Percentiles rank a stretch among this genome's conserved stretches.
Conservation (phyloP, 2,113 vertebrate genomes). For the Chlamydotis undulata region DNA sequence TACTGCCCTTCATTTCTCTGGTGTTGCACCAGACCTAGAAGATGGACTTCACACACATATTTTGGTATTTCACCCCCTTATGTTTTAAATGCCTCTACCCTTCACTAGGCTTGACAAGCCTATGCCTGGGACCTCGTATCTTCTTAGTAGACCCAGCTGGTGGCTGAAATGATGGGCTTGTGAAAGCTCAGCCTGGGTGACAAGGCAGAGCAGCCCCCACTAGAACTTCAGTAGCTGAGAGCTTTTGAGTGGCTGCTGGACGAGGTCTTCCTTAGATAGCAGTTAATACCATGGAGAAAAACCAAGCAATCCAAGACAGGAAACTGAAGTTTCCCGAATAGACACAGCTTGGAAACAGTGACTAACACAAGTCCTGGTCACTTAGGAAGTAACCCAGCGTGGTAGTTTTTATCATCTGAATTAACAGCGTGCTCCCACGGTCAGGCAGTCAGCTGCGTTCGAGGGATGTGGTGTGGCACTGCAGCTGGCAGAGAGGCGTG, state of each 20-base stretch:
- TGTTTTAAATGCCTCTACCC: neutral
- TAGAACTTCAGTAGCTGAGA: neutral
- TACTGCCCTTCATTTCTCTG: neutral
- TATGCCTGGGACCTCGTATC: neutral
- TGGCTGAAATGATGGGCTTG: neutral
- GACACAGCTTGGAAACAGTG: conserved; percentile 14
- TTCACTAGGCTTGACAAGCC: neutral
- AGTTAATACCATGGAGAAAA: neutral
- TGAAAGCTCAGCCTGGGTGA: neutral
- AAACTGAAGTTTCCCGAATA: neutral
- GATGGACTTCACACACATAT: neutral
- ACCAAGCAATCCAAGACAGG: neutral
- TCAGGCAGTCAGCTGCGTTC: neutral
- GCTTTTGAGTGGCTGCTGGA: neutral
- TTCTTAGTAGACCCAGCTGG: neutral
- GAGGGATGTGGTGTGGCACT: neutral
- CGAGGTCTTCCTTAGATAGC: neutral
- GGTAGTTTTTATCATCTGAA: neutral
- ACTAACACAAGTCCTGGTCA: neutral
- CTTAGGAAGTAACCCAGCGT: neutral
- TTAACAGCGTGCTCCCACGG: neutral
- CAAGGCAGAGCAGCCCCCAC: neutral
- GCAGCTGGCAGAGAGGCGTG: neutral
- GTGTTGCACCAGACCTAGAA: neutral
- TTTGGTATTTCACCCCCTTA: neutral